Conservation (phyloP, 2,797 vertebrate species). For the Anabacerthia variegaticeps region DNA sequence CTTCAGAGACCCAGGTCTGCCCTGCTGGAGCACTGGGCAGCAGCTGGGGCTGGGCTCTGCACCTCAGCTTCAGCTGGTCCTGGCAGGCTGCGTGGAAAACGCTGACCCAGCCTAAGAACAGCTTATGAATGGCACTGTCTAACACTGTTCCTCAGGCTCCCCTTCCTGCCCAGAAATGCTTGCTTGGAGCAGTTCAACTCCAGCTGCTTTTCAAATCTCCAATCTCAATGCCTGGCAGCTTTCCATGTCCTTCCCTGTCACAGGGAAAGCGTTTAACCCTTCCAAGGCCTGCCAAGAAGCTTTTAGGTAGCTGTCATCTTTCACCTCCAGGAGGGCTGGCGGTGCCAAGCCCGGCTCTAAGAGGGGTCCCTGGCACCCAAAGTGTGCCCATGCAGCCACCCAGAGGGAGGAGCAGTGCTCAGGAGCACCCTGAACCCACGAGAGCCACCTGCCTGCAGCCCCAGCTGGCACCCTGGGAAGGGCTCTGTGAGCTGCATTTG, state of each 20-base stretch:
- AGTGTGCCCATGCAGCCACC: not conserved
- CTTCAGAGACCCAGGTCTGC: rapidly evolving
- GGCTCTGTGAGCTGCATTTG: not conserved
- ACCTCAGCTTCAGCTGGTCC: not conserved
- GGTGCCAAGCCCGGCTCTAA: not conserved
- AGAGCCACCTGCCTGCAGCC: not conserved
- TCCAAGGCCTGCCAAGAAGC: not conserved
- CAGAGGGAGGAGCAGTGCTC: rapidly evolving
- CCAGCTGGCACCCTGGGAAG: not conserved
- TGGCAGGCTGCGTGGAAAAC: not conserved
- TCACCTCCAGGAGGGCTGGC: not conserved
- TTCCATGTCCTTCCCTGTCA: not conserved
- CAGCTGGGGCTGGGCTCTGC: not conserved
- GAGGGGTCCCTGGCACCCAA: not conserved
- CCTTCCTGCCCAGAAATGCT: not conserved
- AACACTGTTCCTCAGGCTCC: not conserved
- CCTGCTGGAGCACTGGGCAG: rapidly evolving
- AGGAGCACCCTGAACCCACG: too few relatives aligned
- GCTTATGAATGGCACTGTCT: not conserved
- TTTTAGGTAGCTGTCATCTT: not conserved
- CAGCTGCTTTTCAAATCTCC: slow-evolving; percentile 28
- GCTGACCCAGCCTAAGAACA: not conserved
- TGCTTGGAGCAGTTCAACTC: not conserved
- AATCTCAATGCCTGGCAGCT: not conserved
- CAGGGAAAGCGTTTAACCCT: not conserved